Evolutionary conservation across 2,888 invertebrate genomes (phyloP).

Genomic region (Dasysyrphus tricinctus): DNA sequence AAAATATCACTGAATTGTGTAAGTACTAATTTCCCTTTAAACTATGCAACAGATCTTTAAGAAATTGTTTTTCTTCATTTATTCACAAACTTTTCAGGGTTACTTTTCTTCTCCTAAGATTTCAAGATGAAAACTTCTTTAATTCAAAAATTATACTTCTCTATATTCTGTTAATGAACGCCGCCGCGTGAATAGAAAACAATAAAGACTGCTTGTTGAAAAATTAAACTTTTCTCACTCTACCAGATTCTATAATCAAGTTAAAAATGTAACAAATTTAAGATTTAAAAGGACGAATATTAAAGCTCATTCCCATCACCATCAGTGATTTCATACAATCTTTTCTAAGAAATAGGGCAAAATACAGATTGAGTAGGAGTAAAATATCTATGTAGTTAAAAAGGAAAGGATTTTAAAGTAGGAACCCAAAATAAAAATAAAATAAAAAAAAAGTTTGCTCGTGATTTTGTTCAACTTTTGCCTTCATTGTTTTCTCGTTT

Average conservation of each 20-base stretch:
- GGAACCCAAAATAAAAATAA: background rate
- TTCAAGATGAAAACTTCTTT: background rate
- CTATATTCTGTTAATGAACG: background rate
- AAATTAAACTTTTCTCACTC: background rate
- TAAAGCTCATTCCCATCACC: background rate
- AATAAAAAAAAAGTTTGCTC: background rate
- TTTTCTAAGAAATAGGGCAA: background rate
- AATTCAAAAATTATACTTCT: background rate
- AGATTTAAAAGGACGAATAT: background rate
- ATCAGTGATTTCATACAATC: background rate
- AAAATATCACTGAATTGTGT: no score
- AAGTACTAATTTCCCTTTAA: no score
- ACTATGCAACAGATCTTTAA: background rate
- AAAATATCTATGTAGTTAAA: background rate
- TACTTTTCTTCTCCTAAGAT: background rate
- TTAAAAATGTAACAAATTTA: background rate
- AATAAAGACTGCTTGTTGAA: background rate
- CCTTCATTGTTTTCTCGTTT: constrained; percentile 63
- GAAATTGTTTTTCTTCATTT: background rate
- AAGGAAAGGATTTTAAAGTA: background rate
- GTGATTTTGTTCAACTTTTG: constrained; percentile 1
- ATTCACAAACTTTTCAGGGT: background rate
- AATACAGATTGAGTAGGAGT: background rate
- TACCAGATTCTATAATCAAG: background rate
- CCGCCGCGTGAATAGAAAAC: background rate